These are phyloP conservation scores for Arion vulgaris DNA, from an alignment of 1,140 invertebrate species.

Conservation along the genomic window DNA sequence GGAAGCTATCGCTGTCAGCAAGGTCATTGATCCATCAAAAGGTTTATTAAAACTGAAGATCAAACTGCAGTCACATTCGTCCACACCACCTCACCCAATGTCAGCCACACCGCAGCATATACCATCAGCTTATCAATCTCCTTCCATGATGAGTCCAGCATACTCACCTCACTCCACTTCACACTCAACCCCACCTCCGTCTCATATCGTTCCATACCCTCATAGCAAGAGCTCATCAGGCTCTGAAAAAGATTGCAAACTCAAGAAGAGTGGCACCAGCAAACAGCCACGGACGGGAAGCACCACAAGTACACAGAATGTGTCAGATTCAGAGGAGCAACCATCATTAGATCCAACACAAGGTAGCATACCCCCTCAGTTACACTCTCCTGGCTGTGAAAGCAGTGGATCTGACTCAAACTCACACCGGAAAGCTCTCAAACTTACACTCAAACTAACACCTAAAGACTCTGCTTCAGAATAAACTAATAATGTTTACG, in stretches of 20 bases:
- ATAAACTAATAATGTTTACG: neutral
- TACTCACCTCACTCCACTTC: constrained; percentile 35
- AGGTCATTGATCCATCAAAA: constrained; percentile 63
- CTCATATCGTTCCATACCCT: constrained; percentile 31
- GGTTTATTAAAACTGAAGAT: constrained; percentile 72
- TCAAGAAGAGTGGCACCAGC: constrained; percentile 32
- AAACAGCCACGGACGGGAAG: constrained; percentile 41
- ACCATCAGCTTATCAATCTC: constrained; percentile 30
- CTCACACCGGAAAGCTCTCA: constrained; percentile 46
- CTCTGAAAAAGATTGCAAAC: constrained; percentile 43
- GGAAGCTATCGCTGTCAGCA: constrained; percentile 60
- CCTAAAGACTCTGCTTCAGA: constrained; percentile 47
- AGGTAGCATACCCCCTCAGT: constrained; percentile 40
- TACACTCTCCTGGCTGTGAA: constrained; percentile 58
- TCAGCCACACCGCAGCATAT: constrained; percentile 31
- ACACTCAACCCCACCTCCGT: constrained; percentile 38
- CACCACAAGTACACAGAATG: constrained; percentile 47
- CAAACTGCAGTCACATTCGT: constrained; percentile 53
- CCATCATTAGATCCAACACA: constrained; percentile 14
- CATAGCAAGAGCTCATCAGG: constrained; percentile 38
- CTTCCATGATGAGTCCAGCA: constrained; percentile 27
- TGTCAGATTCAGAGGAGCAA: constrained; percentile 51
- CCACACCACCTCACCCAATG: constrained; percentile 31
- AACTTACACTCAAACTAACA: constrained; percentile 46
- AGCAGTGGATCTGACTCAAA: constrained; percentile 56